phyloP scores from a whole-genome alignment of 2,888 invertebrate species.

The Philaethria dido region DNA sequence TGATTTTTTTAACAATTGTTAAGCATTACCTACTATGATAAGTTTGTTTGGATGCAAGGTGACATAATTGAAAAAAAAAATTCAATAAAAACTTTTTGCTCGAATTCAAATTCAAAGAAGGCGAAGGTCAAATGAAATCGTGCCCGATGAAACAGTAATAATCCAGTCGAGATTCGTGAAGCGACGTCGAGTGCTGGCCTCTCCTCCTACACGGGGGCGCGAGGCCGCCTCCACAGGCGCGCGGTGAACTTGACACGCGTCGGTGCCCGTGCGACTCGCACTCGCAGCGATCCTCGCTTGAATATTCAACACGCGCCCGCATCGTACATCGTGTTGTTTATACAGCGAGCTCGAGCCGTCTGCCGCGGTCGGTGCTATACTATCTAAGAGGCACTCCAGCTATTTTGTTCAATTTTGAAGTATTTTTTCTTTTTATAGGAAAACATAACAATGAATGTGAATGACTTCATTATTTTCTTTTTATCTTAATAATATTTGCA shows the following conservation, averaged over 20 bases:
- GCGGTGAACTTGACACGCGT: constrained; percentile 30
- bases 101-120: neutral
- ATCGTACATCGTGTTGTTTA: constrained; percentile 7
- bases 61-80: neutral
- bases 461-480: too few relatives aligned
- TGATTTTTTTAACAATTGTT: too few relatives aligned
- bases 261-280: constrained; percentile 21
- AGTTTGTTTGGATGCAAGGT: too few relatives aligned
- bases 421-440: too few relatives aligned
- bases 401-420: too few relatives aligned
- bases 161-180: constrained; percentile 21
- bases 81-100: neutral
- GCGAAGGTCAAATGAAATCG: constrained; percentile 29
- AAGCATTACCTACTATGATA: too few relatives aligned
- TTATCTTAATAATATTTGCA: too few relatives aligned
- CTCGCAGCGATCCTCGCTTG: constrained; percentile 16
- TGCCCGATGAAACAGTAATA: constrained; percentile 32
- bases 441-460: too few relatives aligned
- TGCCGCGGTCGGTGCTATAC: too few relatives aligned
- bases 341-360: neutral
- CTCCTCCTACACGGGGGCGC: neutral
- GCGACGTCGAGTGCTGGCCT: constrained; percentile 14
- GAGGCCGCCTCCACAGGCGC: neutral
- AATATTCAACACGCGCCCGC: constrained; percentile 28
- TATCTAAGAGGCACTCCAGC: too few relatives aligned